These are phyloP conservation scores for Rhagologus leucostigma DNA, from an alignment of 2,113 vertebrate species.

Conservation along the genomic window DNA sequence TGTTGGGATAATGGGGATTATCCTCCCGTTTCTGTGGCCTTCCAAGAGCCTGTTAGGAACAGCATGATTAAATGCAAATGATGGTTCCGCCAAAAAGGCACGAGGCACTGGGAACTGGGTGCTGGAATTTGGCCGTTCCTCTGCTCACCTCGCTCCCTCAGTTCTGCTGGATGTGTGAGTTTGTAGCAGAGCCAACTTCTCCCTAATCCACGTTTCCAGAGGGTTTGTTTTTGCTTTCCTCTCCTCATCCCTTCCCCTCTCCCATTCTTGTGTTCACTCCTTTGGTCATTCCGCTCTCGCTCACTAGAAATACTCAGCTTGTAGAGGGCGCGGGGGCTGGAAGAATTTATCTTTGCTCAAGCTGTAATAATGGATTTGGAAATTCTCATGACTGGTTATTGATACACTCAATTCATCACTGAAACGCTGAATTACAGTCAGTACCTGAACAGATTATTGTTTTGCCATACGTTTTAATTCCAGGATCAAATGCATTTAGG, in stretches of 20 bases:
- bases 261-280: background rate
- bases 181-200: background rate
- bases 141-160: background rate
- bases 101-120: background rate
- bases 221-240: background rate
- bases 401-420: background rate
- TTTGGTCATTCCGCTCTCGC: background rate
- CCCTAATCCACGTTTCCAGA: background rate
- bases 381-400: background rate
- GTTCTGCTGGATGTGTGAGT: background rate
- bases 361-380: background rate
- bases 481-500: background rate
- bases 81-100: background rate
- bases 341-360: background rate
- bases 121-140: background rate
- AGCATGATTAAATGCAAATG: background rate
- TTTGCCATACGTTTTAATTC: background rate
- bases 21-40: background rate
- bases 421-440: background rate
- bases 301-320: background rate
- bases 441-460: background rate
- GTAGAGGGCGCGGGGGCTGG: background rate
- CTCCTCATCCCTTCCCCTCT: background rate
- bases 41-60: background rate
- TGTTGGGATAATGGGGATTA: background rate